Conservation (phyloP, 2,888 invertebrate species). For the Polymixis flavicincta region DNA sequence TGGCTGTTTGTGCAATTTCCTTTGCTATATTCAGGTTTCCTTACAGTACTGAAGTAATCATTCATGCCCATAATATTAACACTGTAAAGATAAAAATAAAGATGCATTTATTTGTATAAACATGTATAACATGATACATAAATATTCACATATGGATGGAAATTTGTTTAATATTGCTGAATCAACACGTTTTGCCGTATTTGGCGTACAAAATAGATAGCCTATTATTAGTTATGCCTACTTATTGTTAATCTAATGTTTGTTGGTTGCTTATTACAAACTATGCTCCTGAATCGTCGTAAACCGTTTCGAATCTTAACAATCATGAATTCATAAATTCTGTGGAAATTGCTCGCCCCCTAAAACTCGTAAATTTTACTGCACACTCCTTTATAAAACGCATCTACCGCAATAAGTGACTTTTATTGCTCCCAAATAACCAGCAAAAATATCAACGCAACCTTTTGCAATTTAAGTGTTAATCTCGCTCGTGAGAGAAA, state of each 20-base stretch:
- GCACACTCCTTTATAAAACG: slow-evolving; percentile 46
- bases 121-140: too few species aligned
- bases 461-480: slow-evolving; percentile 41
- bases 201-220: too few species aligned
- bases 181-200: too few species aligned
- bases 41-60: neutral
- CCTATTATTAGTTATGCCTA: too few species aligned
- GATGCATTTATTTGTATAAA: too few species aligned
- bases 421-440: slow-evolving; percentile 51
- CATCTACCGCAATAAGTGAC: slow-evolving; percentile 48
- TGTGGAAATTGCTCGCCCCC: slow-evolving; percentile 34
- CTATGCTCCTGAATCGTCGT: neutral
- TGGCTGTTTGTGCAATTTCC: neutral
- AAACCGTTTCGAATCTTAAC: neutral
- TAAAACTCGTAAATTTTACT: slow-evolving; percentile 43
- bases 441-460: slow-evolving; percentile 41
- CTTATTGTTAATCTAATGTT: neutral
- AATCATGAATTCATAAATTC: slow-evolving; percentile 22
- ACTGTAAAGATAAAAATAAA: too few species aligned
- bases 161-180: too few species aligned
- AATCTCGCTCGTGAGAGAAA: slow-evolving; percentile 11
- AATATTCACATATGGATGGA: too few species aligned
- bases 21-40: neutral
- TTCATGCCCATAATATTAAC: neutral
- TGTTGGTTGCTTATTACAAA: neutral